phyloP scores from a whole-genome alignment of 2,797 vertebrate species.

The Alca torda region DNA sequence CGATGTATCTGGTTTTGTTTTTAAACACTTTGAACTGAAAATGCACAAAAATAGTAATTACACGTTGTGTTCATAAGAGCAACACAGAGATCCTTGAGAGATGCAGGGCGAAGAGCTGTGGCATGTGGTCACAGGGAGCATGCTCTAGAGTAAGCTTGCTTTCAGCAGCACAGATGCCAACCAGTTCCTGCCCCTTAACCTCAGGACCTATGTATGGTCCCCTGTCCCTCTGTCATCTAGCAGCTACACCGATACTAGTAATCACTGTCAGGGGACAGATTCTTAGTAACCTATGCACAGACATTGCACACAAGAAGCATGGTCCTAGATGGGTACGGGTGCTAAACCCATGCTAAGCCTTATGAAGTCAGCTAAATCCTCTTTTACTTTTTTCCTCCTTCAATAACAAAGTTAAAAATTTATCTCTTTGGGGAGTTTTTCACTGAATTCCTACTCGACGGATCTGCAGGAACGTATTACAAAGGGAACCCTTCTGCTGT shows the following conservation, averaged over 20 bases:
- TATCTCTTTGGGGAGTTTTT: background rate
- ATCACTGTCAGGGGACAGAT: background rate
- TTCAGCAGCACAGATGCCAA: rapidly evolving
- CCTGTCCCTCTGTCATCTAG: background rate
- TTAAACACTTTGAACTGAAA: background rate
- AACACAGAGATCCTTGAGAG: background rate
- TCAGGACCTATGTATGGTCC: background rate
- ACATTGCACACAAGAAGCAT: rapidly evolving
- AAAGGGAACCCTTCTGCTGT: background rate
- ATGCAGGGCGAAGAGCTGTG: rapidly evolving
- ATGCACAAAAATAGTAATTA: background rate
- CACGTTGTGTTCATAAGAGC: background rate
- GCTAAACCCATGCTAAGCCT: background rate
- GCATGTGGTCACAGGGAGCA: background rate
- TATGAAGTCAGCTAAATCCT: background rate
- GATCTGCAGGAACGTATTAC: background rate
- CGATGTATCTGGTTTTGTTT: background rate
- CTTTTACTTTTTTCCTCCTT: background rate
- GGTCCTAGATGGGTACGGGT: rapidly evolving
- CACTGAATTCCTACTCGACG: background rate
- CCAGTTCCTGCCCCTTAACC: background rate
- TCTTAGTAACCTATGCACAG: background rate
- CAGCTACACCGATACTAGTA: background rate
- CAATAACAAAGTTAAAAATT: background rate
- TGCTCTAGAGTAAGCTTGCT: background rate